Evolutionary conservation across 2,888 invertebrate genomes (phyloP).

Genomic region (Apotomis turbidana): DNA sequence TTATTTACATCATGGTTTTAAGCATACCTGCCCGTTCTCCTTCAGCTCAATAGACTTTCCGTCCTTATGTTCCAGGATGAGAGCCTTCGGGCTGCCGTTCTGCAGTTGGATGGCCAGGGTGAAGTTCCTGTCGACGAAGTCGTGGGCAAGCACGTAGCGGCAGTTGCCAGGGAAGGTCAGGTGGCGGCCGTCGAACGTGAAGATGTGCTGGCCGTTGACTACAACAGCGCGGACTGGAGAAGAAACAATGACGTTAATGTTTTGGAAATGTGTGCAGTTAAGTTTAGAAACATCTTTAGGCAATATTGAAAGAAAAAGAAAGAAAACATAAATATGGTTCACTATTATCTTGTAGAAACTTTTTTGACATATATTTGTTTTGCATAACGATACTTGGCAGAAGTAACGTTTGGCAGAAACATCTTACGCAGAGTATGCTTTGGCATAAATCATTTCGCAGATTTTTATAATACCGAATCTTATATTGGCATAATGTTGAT

Average conservation of each 20-base stretch:
- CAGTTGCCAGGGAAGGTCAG: constrained; percentile 92
- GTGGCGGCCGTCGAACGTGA: constrained; percentile 94
- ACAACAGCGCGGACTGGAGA: constrained; percentile 87
- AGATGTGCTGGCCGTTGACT: constrained; percentile 92
- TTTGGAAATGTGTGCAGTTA: neutral
- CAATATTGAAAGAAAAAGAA: no score
- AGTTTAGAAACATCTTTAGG: no score
- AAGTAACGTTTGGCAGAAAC: no score
- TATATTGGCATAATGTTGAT: no score
- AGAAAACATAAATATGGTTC: no score
- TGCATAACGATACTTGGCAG: no score
- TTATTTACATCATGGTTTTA: no score
- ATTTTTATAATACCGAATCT: no score
- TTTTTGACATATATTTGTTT: no score
- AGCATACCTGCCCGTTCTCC: constrained; percentile 84
- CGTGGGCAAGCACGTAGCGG: constrained; percentile 92
- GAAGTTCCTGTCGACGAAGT: constrained; percentile 94
- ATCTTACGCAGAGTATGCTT: no score
- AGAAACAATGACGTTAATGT: neutral
- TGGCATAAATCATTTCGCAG: no score
- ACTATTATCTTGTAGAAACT: no score
- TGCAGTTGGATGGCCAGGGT: constrained; percentile 89
- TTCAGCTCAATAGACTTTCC: constrained; percentile 86
- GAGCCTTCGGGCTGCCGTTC: constrained; percentile 86
- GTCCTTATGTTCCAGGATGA: constrained; percentile 88